A percentile compares a stretch with the other conserved stretches of the same genome.
These are phyloP conservation scores for Drosophila limbata DNA, from an alignment of 2,888 invertebrate species.

Conservation along the genomic window DNA sequence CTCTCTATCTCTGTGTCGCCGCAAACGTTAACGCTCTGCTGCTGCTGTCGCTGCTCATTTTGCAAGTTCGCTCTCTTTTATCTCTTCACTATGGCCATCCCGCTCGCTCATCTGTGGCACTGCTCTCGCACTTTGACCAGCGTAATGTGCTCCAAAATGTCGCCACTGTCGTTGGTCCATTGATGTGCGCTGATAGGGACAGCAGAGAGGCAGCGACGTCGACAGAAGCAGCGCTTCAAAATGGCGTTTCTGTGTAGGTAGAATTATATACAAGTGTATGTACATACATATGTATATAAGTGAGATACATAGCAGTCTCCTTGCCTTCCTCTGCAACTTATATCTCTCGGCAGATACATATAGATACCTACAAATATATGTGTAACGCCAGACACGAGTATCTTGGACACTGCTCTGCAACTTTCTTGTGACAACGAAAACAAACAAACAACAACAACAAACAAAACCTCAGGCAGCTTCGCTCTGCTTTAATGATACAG, in stretches of 20 bases:
- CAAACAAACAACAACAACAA: constrained; percentile 45
- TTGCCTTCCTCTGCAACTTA: constrained; percentile 18
- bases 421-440: constrained; percentile 69
- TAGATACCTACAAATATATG: constrained; percentile 12
- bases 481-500: constrained; percentile 8
- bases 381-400: constrained; percentile 50
- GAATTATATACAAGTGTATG: constrained; percentile 2
- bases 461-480: constrained; percentile 45
- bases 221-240: constrained; percentile 45
- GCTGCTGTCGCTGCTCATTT: constrained; percentile 65
- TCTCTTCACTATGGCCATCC: constrained; percentile 70
- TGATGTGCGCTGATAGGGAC: constrained; percentile 78
- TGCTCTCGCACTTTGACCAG: constrained; percentile 69
- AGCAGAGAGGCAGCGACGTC: constrained; percentile 27
- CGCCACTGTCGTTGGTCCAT: constrained; percentile 79
- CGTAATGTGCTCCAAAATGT: constrained; percentile 81
- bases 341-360: constrained; percentile 61
- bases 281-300: neutral
- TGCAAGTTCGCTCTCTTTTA: constrained; percentile 49
- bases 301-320: constrained; percentile 9
- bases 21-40: constrained; percentile 48
- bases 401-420: constrained; percentile 51
- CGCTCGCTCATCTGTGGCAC: constrained; percentile 48
- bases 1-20: constrained; percentile 72
- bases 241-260: constrained; percentile 58